Evolutionary conservation across 2,113 vertebrate genomes (phyloP).

Genomic region (Malurus melanocephalus): DNA sequence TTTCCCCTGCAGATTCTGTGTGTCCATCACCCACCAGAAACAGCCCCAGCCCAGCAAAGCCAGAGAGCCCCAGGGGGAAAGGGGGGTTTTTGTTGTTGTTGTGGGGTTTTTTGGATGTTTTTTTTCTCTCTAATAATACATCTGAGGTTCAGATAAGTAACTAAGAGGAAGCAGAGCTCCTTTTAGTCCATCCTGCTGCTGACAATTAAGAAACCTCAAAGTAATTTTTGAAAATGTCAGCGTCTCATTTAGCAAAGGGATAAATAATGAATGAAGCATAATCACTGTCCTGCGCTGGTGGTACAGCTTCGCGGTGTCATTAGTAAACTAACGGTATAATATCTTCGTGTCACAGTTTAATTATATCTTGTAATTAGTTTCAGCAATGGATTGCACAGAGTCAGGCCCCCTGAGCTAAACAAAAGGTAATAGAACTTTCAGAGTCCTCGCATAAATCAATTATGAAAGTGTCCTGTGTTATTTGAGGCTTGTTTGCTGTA

Average conservation of each 20-base stretch:
- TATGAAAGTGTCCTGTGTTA: slow-evolving; percentile 76
- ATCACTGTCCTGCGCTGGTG: slow-evolving; percentile 95
- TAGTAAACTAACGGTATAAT: slow-evolving; percentile 86
- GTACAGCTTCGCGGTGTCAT: slow-evolving; percentile 87
- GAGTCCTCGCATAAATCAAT: slow-evolving; percentile 78
- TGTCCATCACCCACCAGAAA: background rate
- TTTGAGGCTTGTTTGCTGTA: slow-evolving; percentile 77
- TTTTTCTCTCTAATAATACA: slow-evolving; percentile 70
- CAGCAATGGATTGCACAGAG: slow-evolving; percentile 92
- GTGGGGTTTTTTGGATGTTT: background rate
- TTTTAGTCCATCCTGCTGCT: slow-evolving; percentile 76
- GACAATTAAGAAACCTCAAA: slow-evolving; percentile 86
- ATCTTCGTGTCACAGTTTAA: slow-evolving; percentile 91
- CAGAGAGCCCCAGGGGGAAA: background rate
- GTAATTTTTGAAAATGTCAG: slow-evolving; percentile 95
- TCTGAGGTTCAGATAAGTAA: slow-evolving; percentile 78
- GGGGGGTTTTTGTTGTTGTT: background rate
- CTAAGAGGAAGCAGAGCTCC: slow-evolving; percentile 74
- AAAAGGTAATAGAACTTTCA: slow-evolving; percentile 83
- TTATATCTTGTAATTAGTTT: slow-evolving; percentile 99
- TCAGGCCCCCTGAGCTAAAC: slow-evolving; percentile 87
- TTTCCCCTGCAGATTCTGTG: background rate
- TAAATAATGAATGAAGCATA: slow-evolving; percentile 99
- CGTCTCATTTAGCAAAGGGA: slow-evolving; percentile 94
- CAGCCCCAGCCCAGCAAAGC: background rate